Evolutionary conservation across 2,888 invertebrate genomes (phyloP).

Genomic region (Amphimallon solstitiale): DNA sequence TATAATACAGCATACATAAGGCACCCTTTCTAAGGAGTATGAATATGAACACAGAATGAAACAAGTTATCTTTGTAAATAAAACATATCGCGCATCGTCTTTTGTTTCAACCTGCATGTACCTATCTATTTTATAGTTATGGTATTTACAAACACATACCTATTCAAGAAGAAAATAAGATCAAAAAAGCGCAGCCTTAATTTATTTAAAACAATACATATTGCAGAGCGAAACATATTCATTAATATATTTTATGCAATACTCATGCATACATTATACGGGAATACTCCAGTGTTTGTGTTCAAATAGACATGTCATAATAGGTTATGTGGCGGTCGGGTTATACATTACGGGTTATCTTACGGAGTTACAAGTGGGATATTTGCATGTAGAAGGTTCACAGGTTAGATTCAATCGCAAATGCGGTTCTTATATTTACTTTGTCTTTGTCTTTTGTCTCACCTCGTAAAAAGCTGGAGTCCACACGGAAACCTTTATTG

Average conservation of each 20-base stretch:
- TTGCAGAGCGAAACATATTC: slow-evolving; percentile 38
- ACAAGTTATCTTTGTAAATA: slow-evolving; percentile 23
- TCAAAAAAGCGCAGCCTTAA: slow-evolving; percentile 29
- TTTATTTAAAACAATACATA: slow-evolving; percentile 38
- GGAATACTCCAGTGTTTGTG: slow-evolving; percentile 32
- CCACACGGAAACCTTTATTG: slow-evolving; percentile 35
- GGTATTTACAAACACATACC: neutral
- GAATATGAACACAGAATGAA: slow-evolving; percentile 19
- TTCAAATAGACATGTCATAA: slow-evolving; percentile 60
- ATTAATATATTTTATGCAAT: slow-evolving; percentile 39
- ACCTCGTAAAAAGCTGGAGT: slow-evolving; percentile 44
- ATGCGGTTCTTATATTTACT: slow-evolving; percentile 43
- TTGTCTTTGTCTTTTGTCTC: slow-evolving; percentile 45
- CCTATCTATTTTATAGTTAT: neutral
- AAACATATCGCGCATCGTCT: neutral
- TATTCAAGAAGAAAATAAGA: neutral
- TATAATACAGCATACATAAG: no score
- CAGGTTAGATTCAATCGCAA: slow-evolving; percentile 58
- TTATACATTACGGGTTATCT: slow-evolving; percentile 57
- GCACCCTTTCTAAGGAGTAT: no score
- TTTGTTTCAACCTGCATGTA: slow-evolving; percentile 17
- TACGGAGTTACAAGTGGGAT: slow-evolving; percentile 56
- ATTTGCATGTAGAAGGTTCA: slow-evolving; percentile 61
- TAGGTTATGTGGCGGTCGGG: slow-evolving; percentile 55
- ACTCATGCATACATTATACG: slow-evolving; percentile 35